A percentile compares a stretch with the other conserved stretches of the same genome.
Conservation (phyloP, 2,797 vertebrate species). For the Alectoris magna region DNA sequence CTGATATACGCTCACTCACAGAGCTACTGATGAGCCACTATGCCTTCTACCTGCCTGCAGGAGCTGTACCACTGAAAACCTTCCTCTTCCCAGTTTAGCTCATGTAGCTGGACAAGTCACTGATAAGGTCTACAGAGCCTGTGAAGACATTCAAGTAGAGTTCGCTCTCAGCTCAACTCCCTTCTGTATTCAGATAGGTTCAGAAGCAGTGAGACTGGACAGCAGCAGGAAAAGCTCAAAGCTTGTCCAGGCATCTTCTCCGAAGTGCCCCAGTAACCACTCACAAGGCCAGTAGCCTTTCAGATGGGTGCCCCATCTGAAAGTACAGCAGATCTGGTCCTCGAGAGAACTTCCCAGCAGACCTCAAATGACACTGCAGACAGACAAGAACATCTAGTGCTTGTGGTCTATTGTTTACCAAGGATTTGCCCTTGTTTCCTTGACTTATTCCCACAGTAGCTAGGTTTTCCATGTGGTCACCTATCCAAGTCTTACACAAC, state of each 20-base stretch:
- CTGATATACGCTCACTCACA: neutral
- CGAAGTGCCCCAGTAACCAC: neutral
- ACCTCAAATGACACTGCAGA: neutral
- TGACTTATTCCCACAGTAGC: neutral
- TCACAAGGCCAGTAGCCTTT: neutral
- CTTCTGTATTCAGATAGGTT: neutral
- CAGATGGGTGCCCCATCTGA: neutral
- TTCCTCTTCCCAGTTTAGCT: neutral
- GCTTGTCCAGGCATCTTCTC: neutral
- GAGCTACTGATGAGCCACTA: neutral
- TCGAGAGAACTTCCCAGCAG: neutral
- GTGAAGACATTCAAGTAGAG: neutral
- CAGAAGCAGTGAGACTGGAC: neutral
- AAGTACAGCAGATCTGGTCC: neutral
- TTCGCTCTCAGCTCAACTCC: neutral
- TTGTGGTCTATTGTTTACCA: conserved; percentile 10
- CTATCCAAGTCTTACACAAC: neutral
- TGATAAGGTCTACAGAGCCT: neutral
- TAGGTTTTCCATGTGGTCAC: neutral
- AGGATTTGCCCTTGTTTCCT: neutral
- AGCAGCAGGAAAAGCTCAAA: neutral
- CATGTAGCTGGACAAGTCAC: neutral
- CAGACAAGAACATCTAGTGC: neutral
- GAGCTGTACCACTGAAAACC: neutral
- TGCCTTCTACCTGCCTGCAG: neutral